Evolutionary conservation across 2,888 invertebrate species (phyloP).

Genomic region (Hymenopus coronatus): DNA sequence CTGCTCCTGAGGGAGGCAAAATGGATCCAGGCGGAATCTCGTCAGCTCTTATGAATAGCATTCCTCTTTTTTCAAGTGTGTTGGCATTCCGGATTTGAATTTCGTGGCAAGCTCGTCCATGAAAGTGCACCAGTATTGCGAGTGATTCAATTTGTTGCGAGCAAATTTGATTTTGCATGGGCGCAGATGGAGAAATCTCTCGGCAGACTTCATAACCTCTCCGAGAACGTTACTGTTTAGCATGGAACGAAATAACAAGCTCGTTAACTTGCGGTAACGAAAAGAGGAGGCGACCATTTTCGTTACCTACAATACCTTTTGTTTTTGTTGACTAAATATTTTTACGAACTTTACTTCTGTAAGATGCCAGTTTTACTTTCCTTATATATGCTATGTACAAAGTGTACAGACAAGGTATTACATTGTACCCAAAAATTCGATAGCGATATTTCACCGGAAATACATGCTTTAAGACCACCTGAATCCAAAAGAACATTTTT

Average conservation of each 20-base stretch:
- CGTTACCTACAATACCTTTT: too few species aligned
- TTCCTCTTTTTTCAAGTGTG: not conserved
- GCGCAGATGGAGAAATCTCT: not conserved
- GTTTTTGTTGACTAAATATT: too few species aligned
- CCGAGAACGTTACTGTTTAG: not conserved
- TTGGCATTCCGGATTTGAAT: not conserved
- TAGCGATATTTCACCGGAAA: too few species aligned
- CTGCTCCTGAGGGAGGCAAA: not conserved
- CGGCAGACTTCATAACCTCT: not conserved
- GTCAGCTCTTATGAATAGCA: not conserved
- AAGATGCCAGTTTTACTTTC: too few species aligned
- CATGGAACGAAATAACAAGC: not conserved
- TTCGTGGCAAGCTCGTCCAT: not conserved
- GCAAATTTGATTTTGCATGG: not conserved
- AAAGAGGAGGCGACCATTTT: too few species aligned
- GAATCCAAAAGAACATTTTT: too few species aligned
- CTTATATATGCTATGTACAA: too few species aligned
- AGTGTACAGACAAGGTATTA: too few species aligned
- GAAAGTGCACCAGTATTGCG: not conserved
- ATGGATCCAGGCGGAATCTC: not conserved
- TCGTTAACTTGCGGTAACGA: too few species aligned
- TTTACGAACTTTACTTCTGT: too few species aligned
- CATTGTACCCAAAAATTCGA: too few species aligned
- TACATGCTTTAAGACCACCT: too few species aligned
- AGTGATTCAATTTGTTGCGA: not conserved